These are phyloP conservation scores for Nannospalax galili DNA, from an alignment of 2,113 vertebrate species.

Conservation along the genomic window DNA sequence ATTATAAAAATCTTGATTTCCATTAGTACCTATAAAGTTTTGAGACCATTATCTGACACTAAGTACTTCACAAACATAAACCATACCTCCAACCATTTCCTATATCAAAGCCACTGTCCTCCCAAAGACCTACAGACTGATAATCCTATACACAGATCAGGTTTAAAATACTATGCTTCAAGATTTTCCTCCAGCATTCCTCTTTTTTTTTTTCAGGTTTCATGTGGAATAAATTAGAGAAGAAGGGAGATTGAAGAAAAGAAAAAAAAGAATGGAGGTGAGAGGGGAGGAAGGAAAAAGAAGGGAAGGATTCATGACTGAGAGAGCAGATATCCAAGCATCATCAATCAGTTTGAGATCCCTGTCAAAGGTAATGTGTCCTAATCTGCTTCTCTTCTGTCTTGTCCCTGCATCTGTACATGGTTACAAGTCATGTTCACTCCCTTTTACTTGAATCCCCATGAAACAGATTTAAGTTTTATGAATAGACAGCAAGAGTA, in stretches of 20 bases:
- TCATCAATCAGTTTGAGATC: background rate
- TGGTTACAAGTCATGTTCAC: background rate
- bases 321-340: background rate
- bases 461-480: slow-evolving; percentile 35
- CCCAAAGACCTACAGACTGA: background rate
- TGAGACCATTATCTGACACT: too few species aligned
- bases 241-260: background rate
- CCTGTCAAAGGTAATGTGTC: background rate
- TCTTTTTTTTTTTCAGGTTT: background rate
- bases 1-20: background rate
- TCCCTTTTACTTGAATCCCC: background rate
- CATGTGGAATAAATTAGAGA: background rate
- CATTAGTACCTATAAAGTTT: background rate
- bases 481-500: background rate
- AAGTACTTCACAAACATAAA: background rate
- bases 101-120: background rate
- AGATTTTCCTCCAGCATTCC: background rate
- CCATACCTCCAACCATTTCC: background rate
- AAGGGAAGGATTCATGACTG: background rate
- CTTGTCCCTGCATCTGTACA: background rate
- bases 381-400: background rate
- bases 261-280: too few species aligned
- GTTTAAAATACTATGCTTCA: background rate
- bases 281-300: too few species aligned
- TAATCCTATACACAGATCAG: background rate